A percentile compares a stretch with the other conserved stretches of the same genome.
Evolutionary conservation across 2,888 invertebrate species (phyloP).

Genomic region (Rhaphigaster nebulosa): DNA sequence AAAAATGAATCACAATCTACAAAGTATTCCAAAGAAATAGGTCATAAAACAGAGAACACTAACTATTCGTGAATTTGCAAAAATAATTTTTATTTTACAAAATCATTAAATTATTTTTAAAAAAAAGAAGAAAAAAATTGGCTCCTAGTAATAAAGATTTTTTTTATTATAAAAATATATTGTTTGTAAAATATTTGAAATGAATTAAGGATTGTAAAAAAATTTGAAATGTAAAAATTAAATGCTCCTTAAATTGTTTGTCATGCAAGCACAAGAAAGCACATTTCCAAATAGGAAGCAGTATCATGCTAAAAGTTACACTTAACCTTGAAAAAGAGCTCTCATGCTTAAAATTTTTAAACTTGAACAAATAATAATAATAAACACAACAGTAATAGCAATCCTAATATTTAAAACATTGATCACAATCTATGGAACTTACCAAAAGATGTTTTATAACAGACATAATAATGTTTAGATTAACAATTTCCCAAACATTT

Average conservation of each 20-base stretch:
- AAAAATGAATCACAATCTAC: not conserved
- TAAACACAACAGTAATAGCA: conserved; percentile 49
- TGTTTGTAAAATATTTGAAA: not conserved
- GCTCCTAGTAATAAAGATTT: not conserved
- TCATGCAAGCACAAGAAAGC: conserved; percentile 41
- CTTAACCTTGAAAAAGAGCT: conserved; percentile 1
- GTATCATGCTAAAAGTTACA: not conserved
- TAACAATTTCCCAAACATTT: not conserved
- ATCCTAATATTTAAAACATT: conserved; percentile 16
- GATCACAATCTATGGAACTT: conserved; percentile 1
- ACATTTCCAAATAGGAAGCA: conserved; percentile 40
- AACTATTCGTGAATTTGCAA: not conserved
- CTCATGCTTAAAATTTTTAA: not conserved
- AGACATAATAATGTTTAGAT: not conserved
- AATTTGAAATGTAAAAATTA: not conserved
- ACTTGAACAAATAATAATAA: conserved; percentile 49
- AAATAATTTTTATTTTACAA: not conserved
- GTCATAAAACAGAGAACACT: not conserved
- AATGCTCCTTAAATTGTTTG: not conserved
- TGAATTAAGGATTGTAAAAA: not conserved
- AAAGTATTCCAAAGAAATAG: not conserved
- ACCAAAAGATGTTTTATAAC: conserved; percentile 59
- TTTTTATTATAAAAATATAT: not conserved
- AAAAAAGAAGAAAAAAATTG: not conserved
- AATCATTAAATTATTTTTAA: not conserved